Base-by-base conservation (phyloP, 1,140 invertebrate species). In the Olivierus martensii region DNA sequence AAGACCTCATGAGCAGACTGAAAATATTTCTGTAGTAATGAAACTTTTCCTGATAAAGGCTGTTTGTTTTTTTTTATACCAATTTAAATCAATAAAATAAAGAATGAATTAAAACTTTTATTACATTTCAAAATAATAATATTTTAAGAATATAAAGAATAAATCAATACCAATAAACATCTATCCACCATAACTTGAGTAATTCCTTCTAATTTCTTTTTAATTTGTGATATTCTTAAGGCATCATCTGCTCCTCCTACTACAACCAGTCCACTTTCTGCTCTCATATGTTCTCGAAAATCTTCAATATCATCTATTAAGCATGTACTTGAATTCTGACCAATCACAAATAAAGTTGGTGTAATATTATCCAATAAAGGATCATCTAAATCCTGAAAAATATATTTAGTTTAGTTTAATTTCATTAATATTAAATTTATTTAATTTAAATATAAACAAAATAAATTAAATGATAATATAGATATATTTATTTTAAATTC, bases 131-230 rank as follows among this genome's bases (percentile, higher is more conserved):
- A n/a, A n/a, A n/a, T n/a, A n/a, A n/a, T n/a, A n/a, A n/a, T n/a
- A n/a, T n/a, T n/a, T n/a, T n/a, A n/a, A n/a, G n/a, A n/a, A n/a
- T n/a, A n/a, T n/a, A n/a, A n/a, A 28, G 9, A 28, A 28, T 28
- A 28, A 28, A 9, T 6, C 9, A 28, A 28, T 11, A 55, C 56
- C 18, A 55, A 39, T 49, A 92, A 79, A 65, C 79, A 82, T 39
- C 81, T 71, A 65, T 91, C 87, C 1, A 88, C 83, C 73, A 87
- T 83, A 22, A 75, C 73, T 63, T 91, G 87, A 0, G 85, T 90
- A 15, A 90, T 76, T 36, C 79, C 77, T 55, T 87, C 81, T 4
- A 72, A 67, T 56, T 79, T 74, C 49, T 82, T 79, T 62, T 86
- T 84, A 3, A 74, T 71, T 39, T 80, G 79, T 6, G 73, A 77